Evolutionary conservation across 2,888 invertebrate genomes (phyloP), one percentile per base, ranked within the genome.

Genomic region (Sphecodes monilicornis): DNA sequence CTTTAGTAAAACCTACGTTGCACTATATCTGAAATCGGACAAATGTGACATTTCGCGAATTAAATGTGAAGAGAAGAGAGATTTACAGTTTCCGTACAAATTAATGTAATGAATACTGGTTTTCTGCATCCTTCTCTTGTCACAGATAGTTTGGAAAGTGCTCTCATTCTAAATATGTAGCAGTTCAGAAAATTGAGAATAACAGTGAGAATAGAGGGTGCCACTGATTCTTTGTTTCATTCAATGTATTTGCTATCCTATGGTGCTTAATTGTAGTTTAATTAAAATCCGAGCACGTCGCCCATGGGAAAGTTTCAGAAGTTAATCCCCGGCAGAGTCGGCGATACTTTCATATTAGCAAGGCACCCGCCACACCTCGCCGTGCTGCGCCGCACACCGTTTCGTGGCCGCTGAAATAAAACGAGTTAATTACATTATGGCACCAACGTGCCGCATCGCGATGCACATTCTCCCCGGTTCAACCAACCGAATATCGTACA

Each of bases 311-410:
- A 93, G 92, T 93, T 93, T 91, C 90, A 89, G 90, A 93, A 93
- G 92, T 93, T 93, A 92, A 93, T 93, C 91, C 91, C 90, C 86
- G 43, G 88, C 90, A 85, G 89, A 91, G 89, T 89, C 87, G 84
- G 78, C 91, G 88, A 93, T 93, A 93, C 93, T 93, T 93, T 92
- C 91, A 88, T 90, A 90, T 91, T 91, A 93, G 90, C 91, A 82
- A 88, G 86, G 87, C 91, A 89, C 85, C 90, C 80, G 73, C 36
- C 29, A 6, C 29, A 66, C 85, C 73, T 81, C 80, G 83, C 68
- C 89, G 88, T 86, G 87, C 50, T 22, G 3, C 22, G 50, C n/a
- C n/a, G n/a, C n/a, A n/a, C 54, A 54, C 54, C 75, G 82, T 81
- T 86, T 57, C 89, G 88, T 86, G 88, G 90, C 85, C 69, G 87